phyloP scores from a whole-genome alignment of 1,140 invertebrate species.

The Idris sp. region DNA sequence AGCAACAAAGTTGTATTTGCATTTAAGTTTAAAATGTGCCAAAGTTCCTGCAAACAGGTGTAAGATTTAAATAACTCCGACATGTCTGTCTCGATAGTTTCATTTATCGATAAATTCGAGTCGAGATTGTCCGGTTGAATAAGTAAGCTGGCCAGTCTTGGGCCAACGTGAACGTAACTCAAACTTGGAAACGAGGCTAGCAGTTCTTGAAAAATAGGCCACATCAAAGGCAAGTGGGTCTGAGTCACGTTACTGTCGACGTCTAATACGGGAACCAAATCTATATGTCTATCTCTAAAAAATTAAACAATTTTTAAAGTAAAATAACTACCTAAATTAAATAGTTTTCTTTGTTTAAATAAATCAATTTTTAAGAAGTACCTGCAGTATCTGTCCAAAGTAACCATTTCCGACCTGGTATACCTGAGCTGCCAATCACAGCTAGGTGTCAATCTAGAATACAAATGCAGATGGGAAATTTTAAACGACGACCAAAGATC shows the following conservation, averaged over 20 bases:
- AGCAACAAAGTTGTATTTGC: conserved; percentile 80
- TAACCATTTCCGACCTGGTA: conserved; percentile 80
- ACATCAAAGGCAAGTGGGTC: conserved; percentile 80
- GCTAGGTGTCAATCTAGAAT: conserved; percentile 77
- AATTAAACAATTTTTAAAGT: no score
- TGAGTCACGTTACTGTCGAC: conserved; percentile 80
- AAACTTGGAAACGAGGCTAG: conserved; percentile 75
- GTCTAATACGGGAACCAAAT: conserved; percentile 82
- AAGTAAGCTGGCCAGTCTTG: conserved; percentile 81
- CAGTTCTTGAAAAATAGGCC: conserved; percentile 80
- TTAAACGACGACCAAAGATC: conserved; percentile 81
- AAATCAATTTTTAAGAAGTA: no score
- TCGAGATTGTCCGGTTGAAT: conserved; percentile 75
- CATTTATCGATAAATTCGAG: conserved; percentile 70
- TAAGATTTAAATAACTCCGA: conserved; percentile 76
- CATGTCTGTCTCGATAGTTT: conserved; percentile 78
- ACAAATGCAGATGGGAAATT: conserved; percentile 81
- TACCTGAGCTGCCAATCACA: conserved; percentile 79
- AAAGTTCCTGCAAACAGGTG: conserved; percentile 77
- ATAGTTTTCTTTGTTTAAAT: conserved; percentile 9
- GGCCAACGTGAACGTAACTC: conserved; percentile 82
- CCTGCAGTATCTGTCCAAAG: conserved; percentile 82
- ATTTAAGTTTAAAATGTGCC: conserved; percentile 79
- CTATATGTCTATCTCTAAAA: conserved; percentile 73
- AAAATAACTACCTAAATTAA: no score